These are phyloP conservation scores for Rhinatrema bivittatum DNA, from an alignment of 2,797 vertebrate genomes.

Conservation along the genomic window DNA sequence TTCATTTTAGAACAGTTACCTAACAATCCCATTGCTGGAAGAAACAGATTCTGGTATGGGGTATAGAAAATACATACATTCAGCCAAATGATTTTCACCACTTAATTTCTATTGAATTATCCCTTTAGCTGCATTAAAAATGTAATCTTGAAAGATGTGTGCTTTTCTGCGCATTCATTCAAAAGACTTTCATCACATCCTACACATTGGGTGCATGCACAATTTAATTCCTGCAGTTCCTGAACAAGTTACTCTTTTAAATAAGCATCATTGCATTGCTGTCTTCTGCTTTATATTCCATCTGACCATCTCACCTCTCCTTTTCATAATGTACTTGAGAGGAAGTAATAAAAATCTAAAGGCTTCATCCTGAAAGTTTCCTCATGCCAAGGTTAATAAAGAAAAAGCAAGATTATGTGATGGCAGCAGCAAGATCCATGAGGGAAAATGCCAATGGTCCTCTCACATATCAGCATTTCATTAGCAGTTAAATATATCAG, in stretches of 20 bases:
- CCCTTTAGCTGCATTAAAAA: neutral
- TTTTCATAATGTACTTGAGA: slow-evolving; percentile 1
- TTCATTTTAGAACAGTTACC: too few species aligned
- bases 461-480: neutral
- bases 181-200: neutral
- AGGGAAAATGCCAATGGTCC: slow-evolving; percentile 9
- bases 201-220: slow-evolving; percentile 1
- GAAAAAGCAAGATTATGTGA: slow-evolving; percentile 1
- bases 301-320: slow-evolving; percentile 6
- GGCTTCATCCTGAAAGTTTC: neutral
- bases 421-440: neutral
- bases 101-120: too few species aligned
- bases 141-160: slow-evolving; percentile 6
- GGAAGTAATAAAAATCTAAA: slow-evolving; percentile 14
- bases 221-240: too few species aligned
- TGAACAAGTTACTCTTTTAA: slow-evolving; percentile 13
- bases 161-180: slow-evolving; percentile 1
- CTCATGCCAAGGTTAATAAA: slow-evolving; percentile 11
- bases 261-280: too few species aligned
- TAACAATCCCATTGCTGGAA: too few species aligned
- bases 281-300: too few species aligned
- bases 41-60: too few species aligned
- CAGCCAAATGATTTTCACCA: too few species aligned
- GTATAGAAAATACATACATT: too few species aligned
- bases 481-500: slow-evolving; percentile 6